These are phyloP conservation scores for Schrankia costaestrigalis DNA, from an alignment of 2,888 invertebrate species.

Conservation along the genomic window DNA sequence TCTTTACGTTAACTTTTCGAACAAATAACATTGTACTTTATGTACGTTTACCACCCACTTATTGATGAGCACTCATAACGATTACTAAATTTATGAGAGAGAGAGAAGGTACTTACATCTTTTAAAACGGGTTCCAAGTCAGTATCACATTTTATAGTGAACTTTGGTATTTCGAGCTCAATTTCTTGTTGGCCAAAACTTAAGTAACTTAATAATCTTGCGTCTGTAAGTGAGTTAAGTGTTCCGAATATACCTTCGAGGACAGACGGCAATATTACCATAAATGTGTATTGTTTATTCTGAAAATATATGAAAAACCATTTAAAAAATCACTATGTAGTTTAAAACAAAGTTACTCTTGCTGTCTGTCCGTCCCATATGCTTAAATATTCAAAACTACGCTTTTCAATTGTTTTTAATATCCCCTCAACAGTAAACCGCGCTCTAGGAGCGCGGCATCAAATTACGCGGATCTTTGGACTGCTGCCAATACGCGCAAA, in stretches of 20 bases:
- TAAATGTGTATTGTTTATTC: constrained; percentile 68
- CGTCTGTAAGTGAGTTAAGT: constrained; percentile 43
- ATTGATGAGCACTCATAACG: too few relatives aligned
- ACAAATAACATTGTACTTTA: too few relatives aligned
- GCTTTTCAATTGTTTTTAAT: too few relatives aligned
- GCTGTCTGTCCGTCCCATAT: neutral
- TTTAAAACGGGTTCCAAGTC: constrained; percentile 53
- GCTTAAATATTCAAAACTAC: too few relatives aligned
- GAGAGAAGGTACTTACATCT: constrained; percentile 50
- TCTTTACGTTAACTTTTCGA: too few relatives aligned
- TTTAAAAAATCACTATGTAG: neutral
- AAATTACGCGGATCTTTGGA: too few relatives aligned
- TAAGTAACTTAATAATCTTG: constrained; percentile 51
- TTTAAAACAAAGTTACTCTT: neutral
- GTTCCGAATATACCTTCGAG: constrained; percentile 44
- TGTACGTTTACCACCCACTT: too few relatives aligned
- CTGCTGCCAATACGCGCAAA: too few relatives aligned
- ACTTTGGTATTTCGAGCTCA: constrained; percentile 64
- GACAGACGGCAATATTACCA: constrained; percentile 66
- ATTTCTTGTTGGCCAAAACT: constrained; percentile 45
- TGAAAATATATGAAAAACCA: constrained; percentile 38
- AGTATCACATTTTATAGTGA: constrained; percentile 61
- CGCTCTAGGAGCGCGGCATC: too few relatives aligned
- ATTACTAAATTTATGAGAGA: too few relatives aligned
- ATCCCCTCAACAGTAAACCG: too few relatives aligned